These are phyloP conservation scores for Glomeris maerens DNA, from an alignment of 1,140 invertebrate species.

Conservation along the genomic window DNA sequence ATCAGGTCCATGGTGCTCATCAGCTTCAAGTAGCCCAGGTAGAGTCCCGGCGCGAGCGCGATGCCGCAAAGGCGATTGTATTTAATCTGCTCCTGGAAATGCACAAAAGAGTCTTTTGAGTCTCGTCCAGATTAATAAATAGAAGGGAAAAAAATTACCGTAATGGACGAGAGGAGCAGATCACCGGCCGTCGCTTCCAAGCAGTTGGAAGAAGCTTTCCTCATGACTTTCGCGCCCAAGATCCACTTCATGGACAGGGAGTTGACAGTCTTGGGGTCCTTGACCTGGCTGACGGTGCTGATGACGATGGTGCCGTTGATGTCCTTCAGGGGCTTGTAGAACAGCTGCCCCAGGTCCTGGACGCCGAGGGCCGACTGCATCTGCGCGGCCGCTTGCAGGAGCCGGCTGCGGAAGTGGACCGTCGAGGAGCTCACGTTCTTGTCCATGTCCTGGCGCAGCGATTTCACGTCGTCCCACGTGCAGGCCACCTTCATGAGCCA, in stretches of 20 bases:
- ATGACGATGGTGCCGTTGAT: conserved; percentile 78
- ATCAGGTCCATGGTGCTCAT: conserved; percentile 88
- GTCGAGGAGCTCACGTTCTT: conserved; percentile 75
- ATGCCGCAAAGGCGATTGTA: conserved; percentile 78
- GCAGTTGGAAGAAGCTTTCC: conserved; percentile 28
- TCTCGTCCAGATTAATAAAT: neutral
- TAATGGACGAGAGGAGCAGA: conserved; percentile 63
- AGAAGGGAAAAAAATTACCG: conserved; percentile 30
- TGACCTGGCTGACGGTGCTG: conserved; percentile 66
- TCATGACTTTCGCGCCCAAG: conserved; percentile 56
- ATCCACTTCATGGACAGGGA: conserved; percentile 73
- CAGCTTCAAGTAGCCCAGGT: conserved; percentile 88
- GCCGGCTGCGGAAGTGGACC: conserved; percentile 75
- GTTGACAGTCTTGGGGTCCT: conserved; percentile 51
- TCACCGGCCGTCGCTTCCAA: conserved; percentile 59
- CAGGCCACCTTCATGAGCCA: conserved; percentile 95
- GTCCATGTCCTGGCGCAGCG: conserved; percentile 77
- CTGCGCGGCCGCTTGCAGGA: conserved; percentile 75
- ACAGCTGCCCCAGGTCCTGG: conserved; percentile 82
- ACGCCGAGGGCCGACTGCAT: conserved; percentile 84
- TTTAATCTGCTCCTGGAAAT: conserved; percentile 62
- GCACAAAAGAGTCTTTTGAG: conserved; percentile 22
- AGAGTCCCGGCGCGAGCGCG: conserved; percentile 67
- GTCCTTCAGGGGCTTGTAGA: conserved; percentile 75
- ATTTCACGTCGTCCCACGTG: conserved; percentile 90